Base-by-base conservation (phyloP, 2,888 invertebrate genomes). In the Stenichneumon culpator region DNA sequence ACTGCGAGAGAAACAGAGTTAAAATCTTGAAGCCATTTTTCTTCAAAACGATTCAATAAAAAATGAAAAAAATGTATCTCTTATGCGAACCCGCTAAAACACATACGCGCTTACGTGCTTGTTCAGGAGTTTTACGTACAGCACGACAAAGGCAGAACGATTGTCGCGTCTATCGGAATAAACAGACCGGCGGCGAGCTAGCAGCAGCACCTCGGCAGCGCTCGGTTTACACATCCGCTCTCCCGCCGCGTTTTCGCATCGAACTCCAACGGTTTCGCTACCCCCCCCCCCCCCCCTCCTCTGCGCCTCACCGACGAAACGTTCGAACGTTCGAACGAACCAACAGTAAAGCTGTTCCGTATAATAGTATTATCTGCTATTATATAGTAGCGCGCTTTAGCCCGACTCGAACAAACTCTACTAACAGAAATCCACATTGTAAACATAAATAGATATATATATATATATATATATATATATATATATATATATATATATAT, bases 221-320 rank as follows among this genome's bases (percentile, higher is more conserved):
- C 50, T 65, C 75, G 39, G 65, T 65, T 75, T 65, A 52, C 75
- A 75, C 75, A 65, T 50, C 65, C 75, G 73, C 44, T 63, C 25
- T 44, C 25, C 28, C 28, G 36, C 36, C 75, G 52, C 50, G 63
- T 63, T 47, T 60, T 65, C n/a, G 19, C 50, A 50, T 65, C 60
- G 7, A 47, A 63, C 28, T 47, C 63, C 25, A 60, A 60, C 60
- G 16, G 60, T 60, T 60, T 16, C 60, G 14, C 28, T 0, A 3
- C 5, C 60, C 25, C 25, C 9, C 14, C 16, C 28, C 4, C 14
- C 28, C 25, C 14, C 22, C 28, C 60, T 70, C 75, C 0, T 2
- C 2, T 1, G 1, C 9, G 1, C 36, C 36, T 25, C 60, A 47
- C 69, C 39, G 28, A 6, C 50, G 54, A 22, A 63, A 14, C 54